Percentiles rank a stretch among this genome's conserved stretches.
phyloP scores from a whole-genome alignment of 1,140 invertebrate genomes.

The Theocolax elegans region DNA sequence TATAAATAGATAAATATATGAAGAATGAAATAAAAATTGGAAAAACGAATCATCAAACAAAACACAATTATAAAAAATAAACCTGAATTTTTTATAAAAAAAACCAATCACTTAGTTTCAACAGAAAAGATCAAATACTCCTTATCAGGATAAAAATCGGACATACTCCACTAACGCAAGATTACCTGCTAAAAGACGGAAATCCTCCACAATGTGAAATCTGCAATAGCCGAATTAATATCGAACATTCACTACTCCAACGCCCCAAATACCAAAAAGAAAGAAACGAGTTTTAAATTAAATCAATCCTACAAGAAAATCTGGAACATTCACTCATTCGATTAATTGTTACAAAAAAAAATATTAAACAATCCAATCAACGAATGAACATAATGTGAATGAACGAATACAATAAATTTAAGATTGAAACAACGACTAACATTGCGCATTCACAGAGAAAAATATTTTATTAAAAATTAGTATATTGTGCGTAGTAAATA shows the following conservation, averaged over 20 bases:
- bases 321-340: not conserved
- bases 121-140: constrained; percentile 19
- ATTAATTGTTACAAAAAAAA: too few relatives aligned
- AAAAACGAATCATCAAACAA: not conserved
- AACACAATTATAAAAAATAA: constrained; percentile 1
- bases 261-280: not conserved
- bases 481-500: too few relatives aligned
- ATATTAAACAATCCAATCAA: too few relatives aligned
- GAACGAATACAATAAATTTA: too few relatives aligned
- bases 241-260: not conserved
- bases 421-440: too few relatives aligned
- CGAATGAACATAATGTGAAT: too few relatives aligned
- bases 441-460: too few relatives aligned
- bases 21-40: not conserved
- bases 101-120: not conserved
- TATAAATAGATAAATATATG: not conserved
- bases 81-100: not conserved
- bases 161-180: constrained; percentile 25
- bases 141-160: constrained; percentile 16
- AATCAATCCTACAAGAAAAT: not conserved
- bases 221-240: not conserved
- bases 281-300: not conserved
- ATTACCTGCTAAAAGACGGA: constrained; percentile 1
- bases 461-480: too few relatives aligned
- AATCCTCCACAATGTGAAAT: not conserved